Conservation (phyloP, 2,888 invertebrate species). For the Agrochola lychnidis region DNA sequence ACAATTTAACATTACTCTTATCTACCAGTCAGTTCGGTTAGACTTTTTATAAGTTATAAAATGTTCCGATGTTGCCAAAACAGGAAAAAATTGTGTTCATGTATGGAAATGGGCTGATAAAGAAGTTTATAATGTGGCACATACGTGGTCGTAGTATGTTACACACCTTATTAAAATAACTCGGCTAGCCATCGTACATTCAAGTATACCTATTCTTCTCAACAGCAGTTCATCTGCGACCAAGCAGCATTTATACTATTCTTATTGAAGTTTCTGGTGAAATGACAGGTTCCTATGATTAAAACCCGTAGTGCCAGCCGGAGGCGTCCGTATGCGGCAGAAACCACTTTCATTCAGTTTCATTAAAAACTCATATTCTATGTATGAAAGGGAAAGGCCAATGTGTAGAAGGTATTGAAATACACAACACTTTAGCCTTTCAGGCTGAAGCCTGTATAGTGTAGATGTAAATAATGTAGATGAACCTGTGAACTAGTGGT, state of each 20-base stretch:
- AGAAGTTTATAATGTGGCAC: background rate
- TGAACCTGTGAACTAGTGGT: too few relatives aligned
- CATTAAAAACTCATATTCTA: too few relatives aligned
- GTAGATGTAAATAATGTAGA: too few relatives aligned
- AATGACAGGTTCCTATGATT: background rate
- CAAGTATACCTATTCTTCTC: background rate
- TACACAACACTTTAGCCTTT: too few relatives aligned
- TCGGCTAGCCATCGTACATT: background rate
- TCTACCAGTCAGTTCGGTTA: constrained; percentile 7
- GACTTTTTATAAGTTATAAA: constrained; percentile 2
- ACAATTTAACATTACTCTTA: constrained; percentile 19
- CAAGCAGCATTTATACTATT: background rate
- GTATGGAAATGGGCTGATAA: background rate
- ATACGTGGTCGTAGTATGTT: too few relatives aligned
- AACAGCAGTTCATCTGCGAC: background rate
- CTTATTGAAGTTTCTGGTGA: background rate
- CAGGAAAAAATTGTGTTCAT: constrained; percentile 4
- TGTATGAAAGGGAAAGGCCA: too few relatives aligned
- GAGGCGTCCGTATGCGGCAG: too few relatives aligned
- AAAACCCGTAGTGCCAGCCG: too few relatives aligned
- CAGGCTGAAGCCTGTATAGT: too few relatives aligned
- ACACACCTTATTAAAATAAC: too few relatives aligned
- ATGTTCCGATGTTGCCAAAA: constrained; percentile 11
- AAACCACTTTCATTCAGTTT: background rate
- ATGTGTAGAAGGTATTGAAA: too few relatives aligned